Evolutionary conservation across 2,888 invertebrate species (phyloP), one percentile per base, ranked within the genome.

Genomic region (Ennomos erosarius): DNA sequence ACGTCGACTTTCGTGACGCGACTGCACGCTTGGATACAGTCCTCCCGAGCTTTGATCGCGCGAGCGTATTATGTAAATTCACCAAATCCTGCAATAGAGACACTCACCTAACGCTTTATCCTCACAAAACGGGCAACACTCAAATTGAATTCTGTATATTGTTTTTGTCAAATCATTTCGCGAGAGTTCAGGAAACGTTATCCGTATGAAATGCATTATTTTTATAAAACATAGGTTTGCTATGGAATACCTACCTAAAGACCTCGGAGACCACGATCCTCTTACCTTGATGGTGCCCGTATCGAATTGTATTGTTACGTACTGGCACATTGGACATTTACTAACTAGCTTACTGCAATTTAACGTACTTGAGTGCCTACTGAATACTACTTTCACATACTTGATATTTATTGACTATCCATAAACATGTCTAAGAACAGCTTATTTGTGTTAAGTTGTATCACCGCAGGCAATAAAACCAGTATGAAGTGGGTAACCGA

Each of bases 41-140:
- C 68, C 74, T 75, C 73, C 72, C 64, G 71, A 73, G 78, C 77
- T 80, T 74, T 81, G 81, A 84, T 86, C 78, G 74, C 80, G 78
- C 76, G 67, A 71, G 73, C 76, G 76, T 82, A 86, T 86, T 88
- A 88, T 88, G 84, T 79, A 88, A 86, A 88, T 88, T 76, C 71
- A 65, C 73, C 71, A 78, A 79, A 79, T 76, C 76, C 76, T 69
- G 75, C 74, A 73, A 77, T 79, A 76, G 75, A 77, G 74, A 79
- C 71, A 75, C 71, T 73, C 69, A 75, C 70, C 73, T 70, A 73
- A 77, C 69, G 67, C 66, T 70, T 72, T 64, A 67, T 66, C 64
- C 64, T 59, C 61, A 70, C 68, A 72, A 74, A 75, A 67, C 51
- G 73, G 16, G 70, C 63, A 69, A 53, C 65, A 66, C 65, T 73